phyloP scores from a whole-genome alignment of 2,888 invertebrate genomes.

The Mayetiola destructor region DNA sequence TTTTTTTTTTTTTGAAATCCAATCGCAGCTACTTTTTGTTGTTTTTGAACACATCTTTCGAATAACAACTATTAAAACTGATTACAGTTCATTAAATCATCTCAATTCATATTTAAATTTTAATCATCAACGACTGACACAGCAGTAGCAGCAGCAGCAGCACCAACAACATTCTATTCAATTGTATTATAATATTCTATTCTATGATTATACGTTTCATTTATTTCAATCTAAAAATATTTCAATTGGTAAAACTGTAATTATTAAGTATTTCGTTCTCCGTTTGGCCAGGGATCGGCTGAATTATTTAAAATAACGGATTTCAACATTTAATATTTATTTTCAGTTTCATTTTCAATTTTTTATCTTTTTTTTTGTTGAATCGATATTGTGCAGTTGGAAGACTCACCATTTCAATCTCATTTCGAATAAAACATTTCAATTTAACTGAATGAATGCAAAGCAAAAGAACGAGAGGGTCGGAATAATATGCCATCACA shows the following conservation, averaged over 20 bases:
- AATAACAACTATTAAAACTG: constrained; percentile 11
- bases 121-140: not conserved
- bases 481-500: not conserved
- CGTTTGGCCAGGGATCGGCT: too few relatives aligned
- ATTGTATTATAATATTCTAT: too few relatives aligned
- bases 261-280: too few relatives aligned
- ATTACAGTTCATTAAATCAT: constrained; percentile 12
- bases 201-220: too few relatives aligned
- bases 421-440: too few relatives aligned
- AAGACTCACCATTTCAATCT: not conserved
- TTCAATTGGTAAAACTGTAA: too few relatives aligned
- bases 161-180: too few relatives aligned
- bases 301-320: too few relatives aligned
- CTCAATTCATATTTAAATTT: constrained; percentile 8
- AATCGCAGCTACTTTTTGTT: not conserved
- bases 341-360: not conserved
- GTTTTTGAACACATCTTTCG: not conserved
- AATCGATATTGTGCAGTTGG: not conserved
- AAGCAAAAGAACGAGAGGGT: not conserved
- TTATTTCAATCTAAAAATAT: too few relatives aligned
- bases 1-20: not conserved
- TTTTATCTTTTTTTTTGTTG: not conserved
- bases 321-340: too few relatives aligned
- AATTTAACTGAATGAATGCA: too few relatives aligned
- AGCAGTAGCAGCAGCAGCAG: not conserved